Evolutionary conservation across 2,888 invertebrate species (phyloP).

Genomic region (Cephus runcator): DNA sequence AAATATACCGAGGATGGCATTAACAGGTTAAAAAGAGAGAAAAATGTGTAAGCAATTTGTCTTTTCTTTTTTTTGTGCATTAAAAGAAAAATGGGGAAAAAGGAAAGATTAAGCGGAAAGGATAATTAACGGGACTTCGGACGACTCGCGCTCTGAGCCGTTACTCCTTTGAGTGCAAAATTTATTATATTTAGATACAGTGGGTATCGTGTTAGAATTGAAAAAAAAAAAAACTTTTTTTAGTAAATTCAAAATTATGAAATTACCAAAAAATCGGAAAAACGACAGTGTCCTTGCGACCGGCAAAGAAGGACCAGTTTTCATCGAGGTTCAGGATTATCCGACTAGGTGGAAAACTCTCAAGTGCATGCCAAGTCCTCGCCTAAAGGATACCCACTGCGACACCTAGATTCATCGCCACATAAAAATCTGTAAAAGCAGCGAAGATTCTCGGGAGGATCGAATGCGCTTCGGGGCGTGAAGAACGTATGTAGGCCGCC

Average conservation of each 20-base stretch:
- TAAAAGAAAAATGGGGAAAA: neutral
- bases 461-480: conserved; percentile 42
- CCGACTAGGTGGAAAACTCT: neutral
- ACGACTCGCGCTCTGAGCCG: neutral
- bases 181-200: too few relatives aligned
- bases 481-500: conserved; percentile 41
- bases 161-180: neutral
- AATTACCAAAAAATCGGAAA: too few relatives aligned
- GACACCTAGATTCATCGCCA: conserved; percentile 5
- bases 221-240: too few relatives aligned
- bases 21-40: neutral
- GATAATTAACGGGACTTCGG: neutral
- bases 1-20: neutral
- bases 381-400: neutral
- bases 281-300: too few relatives aligned
- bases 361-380: neutral
- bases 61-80: too few relatives aligned
- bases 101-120: neutral
- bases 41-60: neutral
- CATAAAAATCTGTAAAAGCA: conserved; percentile 12
- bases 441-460: conserved; percentile 40
- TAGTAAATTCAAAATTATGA: neutral
- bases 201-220: too few relatives aligned
- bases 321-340: neutral
- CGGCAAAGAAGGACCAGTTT: too few relatives aligned